Percentiles rank a stretch among this genome's conserved stretches.
These are phyloP conservation scores for Lepilemur septentrionalis DNA, from an alignment of 2,797 vertebrate species.

Conservation along the genomic window DNA sequence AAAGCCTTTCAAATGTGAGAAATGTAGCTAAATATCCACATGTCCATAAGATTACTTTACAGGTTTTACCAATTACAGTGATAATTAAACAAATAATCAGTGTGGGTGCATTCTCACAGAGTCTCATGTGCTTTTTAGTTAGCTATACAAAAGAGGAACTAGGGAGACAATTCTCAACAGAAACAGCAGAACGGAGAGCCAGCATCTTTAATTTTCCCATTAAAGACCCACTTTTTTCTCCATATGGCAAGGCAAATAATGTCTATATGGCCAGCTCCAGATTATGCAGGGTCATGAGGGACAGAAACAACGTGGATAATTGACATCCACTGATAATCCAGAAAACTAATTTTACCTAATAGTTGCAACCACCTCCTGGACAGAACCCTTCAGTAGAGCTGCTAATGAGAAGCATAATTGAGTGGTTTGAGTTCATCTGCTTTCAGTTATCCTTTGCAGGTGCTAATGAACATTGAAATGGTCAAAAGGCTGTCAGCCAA, in stretches of 20 bases:
- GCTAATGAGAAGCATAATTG: conserved; percentile 53
- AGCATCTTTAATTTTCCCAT: conserved; percentile 21
- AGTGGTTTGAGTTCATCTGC: conserved; percentile 60
- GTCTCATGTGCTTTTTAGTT: neutral
- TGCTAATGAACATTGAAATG: conserved; percentile 55
- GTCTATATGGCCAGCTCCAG: neutral
- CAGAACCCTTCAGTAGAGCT: conserved; percentile 27
- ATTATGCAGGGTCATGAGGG: conserved; percentile 28
- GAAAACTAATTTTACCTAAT: conserved; percentile 55
- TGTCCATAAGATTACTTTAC: conserved; percentile 37
- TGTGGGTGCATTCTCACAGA: conserved; percentile 6
- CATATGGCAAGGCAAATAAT: conserved; percentile 28
- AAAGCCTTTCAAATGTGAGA: conserved; percentile 34
- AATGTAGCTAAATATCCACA: conserved; percentile 11
- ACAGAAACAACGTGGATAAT: conserved; percentile 42
- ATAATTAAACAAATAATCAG: conserved; percentile 49
- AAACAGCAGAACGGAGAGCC: neutral
- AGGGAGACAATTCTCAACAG: conserved; percentile 12
- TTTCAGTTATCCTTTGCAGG: conserved; percentile 59
- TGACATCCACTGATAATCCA: conserved; percentile 51
- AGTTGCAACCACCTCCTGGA: conserved; percentile 35
- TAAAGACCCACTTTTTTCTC: conserved; percentile 8
- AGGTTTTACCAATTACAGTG: neutral
- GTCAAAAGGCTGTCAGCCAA: conserved; percentile 47
- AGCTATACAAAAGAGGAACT: neutral